Conservation (phyloP, 1,140 invertebrate genomes). For the Mamestra configurata region DNA sequence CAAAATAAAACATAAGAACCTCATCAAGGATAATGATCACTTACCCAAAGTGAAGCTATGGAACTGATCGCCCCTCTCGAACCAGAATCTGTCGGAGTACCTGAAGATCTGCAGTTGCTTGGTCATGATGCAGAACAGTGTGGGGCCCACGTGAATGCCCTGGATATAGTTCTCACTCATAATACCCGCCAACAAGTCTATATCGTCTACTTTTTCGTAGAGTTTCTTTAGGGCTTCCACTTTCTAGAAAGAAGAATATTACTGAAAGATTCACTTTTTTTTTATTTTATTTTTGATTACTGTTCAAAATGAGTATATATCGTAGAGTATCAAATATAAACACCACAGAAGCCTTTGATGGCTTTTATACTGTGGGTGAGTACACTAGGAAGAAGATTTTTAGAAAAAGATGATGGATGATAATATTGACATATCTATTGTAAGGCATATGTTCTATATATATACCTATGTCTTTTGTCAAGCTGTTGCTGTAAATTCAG, state of each 20-base stretch:
- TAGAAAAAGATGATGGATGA: no score
- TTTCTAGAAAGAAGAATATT: constrained; percentile 68
- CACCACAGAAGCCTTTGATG: no score
- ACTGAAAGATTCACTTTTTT: no score
- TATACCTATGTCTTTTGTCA: no score
- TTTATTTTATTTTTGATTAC: no score
- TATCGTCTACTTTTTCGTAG: constrained; percentile 91
- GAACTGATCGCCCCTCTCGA: constrained; percentile 87
- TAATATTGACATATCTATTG: no score
- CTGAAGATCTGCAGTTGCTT: constrained; percentile 87
- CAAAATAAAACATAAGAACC: background rate
- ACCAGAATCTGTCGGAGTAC: constrained; percentile 88
- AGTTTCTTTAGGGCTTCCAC: constrained; percentile 82
- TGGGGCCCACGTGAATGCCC: constrained; percentile 93
- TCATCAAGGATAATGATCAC: constrained; percentile 69
- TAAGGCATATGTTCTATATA: no score
- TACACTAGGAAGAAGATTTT: no score
- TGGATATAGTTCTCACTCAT: constrained; percentile 91
- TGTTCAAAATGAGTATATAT: no score
- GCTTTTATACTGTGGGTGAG: no score
- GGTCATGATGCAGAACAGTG: constrained; percentile 93
- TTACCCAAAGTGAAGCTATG: constrained; percentile 86
- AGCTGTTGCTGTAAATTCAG: no score
- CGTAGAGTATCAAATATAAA: no score
- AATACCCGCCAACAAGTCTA: constrained; percentile 94